A percentile compares a stretch with the other conserved stretches of the same genome.
Conservation (phyloP, 2,113 vertebrate genomes). For the Macrotus californicus region DNA sequence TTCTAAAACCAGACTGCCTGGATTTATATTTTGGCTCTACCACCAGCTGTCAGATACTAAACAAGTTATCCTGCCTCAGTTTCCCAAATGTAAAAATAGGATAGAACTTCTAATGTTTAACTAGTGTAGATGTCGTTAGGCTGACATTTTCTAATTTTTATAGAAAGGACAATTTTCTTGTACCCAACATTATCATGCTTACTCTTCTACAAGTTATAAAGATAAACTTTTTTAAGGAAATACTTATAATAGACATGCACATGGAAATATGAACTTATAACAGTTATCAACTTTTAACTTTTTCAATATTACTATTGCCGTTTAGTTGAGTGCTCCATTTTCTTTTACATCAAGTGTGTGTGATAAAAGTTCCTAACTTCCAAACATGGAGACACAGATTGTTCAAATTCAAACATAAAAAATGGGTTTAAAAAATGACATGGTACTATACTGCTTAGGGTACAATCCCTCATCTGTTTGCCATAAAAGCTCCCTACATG, state of each 20-base stretch:
- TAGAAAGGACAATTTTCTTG: neutral
- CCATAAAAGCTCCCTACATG: conserved; percentile 1
- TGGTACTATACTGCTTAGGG: neutral
- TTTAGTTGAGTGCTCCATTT: neutral
- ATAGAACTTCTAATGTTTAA: neutral
- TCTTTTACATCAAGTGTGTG: neutral
- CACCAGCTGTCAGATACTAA: neutral
- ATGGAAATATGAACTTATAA: neutral
- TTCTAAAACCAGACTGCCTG: neutral
- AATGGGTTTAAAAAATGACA: neutral
- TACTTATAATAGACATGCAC: neutral
- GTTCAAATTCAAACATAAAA: conserved; percentile 2
- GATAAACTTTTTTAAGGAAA: neutral
- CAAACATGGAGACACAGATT: neutral
- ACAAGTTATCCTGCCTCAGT: neutral
- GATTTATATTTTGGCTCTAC: neutral
- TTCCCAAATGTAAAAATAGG: neutral
- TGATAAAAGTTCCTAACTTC: neutral
- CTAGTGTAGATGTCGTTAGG: neutral
- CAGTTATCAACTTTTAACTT: neutral
- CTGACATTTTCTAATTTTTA: neutral
- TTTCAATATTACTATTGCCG: neutral
- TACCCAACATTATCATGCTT: neutral
- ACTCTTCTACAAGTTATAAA: neutral
- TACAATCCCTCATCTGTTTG: conserved; percentile 43